Evolutionary conservation across 2,888 invertebrate genomes (phyloP), one percentile per base, ranked within the genome.

Genomic region (Ceramica pisi): DNA sequence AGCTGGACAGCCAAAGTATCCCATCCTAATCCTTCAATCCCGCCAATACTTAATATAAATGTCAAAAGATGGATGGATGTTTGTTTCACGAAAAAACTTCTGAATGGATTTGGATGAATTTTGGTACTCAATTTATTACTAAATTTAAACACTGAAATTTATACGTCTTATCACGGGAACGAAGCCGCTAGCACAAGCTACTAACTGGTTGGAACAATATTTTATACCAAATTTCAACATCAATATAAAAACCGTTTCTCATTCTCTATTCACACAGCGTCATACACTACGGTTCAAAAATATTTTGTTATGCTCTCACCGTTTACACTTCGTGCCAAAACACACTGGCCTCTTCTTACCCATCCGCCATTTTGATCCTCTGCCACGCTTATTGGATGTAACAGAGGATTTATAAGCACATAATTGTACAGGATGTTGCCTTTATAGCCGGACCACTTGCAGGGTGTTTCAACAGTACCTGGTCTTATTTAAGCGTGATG

Each of bases 341-440:
- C 46, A 63, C 19, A 50, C 41, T 23, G 26, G 7, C 26, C 56
- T 26, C 62, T 51, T 23, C 10, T 8, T 51, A 46, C 53, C 62
- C 41, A 41, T 38, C 63, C 68, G 50, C 59, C 65, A 83, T 72
- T 75, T 64, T 72, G 69, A 66, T 80, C 66, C 67, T 26, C 23
- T 19, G 44, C 48, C 63, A 8, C 57, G 55, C 70, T 77, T 74
- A 77, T 83, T 80, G 71, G 57, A 73, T 71, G 61, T 69, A 62
- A 82, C 85, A 70, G 75, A 73, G 72, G 75, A 82, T 82, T 84
- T 84, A 75, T 82, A 71, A 65, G 67, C 59, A 63, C 72, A 56
- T 78, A 78, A 82, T 78, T 78, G 82, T 70, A 82, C 61, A 72
- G 67, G 64, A 57, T 69, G 62, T 69, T 71, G 55, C 80, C 67